phyloP scores from a whole-genome alignment of 2,888 invertebrate genomes.

The Nemurella pictetii region DNA sequence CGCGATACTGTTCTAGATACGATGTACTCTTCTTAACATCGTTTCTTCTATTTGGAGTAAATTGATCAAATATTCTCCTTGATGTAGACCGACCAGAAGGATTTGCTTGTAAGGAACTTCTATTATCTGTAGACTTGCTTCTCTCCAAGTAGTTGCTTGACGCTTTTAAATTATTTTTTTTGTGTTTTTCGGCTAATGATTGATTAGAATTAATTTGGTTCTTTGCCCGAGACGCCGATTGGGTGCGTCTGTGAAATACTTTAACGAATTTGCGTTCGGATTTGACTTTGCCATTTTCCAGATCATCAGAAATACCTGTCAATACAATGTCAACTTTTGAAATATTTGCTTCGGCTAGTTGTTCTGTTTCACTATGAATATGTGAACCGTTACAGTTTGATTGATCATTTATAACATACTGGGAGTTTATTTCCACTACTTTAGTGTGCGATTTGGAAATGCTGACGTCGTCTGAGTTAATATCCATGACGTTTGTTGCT shows the following conservation, averaged over 20 bases:
- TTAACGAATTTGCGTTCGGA: not conserved
- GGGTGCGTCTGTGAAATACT: not conserved
- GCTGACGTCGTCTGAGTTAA: not conserved
- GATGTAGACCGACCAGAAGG: not conserved
- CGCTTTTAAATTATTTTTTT: not conserved
- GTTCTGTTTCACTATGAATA: not conserved
- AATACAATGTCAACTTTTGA: not conserved
- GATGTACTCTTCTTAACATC: constrained; percentile 1
- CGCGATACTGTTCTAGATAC: constrained; percentile 27
- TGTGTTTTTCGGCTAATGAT: not conserved
- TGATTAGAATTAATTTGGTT: not conserved
- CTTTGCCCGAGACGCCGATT: not conserved
- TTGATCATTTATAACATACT: too few relatives aligned
- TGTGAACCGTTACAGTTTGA: not conserved
- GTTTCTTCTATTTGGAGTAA: not conserved
- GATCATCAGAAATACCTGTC: not conserved
- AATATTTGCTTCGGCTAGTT: not conserved
- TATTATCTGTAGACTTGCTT: not conserved
- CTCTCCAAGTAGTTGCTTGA: not conserved
- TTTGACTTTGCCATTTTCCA: not conserved
- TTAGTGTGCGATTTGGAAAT: too few relatives aligned
- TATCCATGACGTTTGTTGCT: not conserved
- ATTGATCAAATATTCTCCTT: not conserved
- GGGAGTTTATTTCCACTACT: too few relatives aligned
- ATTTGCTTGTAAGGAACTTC: not conserved